Conservation (phyloP, 2,797 vertebrate genomes). For the Chaetophractus vellerosus region DNA sequence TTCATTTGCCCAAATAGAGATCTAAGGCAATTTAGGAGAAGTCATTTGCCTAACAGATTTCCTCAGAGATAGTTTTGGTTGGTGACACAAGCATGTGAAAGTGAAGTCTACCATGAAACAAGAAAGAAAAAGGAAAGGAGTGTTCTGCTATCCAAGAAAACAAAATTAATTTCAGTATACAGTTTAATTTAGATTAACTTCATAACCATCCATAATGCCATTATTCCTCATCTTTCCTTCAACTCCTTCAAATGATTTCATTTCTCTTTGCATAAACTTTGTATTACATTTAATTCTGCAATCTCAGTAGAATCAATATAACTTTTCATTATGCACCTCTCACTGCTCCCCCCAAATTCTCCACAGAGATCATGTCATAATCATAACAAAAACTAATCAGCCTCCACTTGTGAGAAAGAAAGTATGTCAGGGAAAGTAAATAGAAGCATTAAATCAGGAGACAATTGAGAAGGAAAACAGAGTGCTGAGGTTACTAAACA, state of each 20-base stretch:
- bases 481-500: conserved; percentile 57
- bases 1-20: conserved; percentile 10
- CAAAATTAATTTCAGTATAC: conserved; percentile 67
- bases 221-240: conserved; percentile 74
- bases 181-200: conserved; percentile 79
- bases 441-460: conserved; percentile 83
- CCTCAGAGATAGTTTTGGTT: background rate
- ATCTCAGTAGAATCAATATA: conserved; percentile 64
- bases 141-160: conserved; percentile 59
- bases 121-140: conserved; percentile 14
- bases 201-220: background rate
- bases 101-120: background rate
- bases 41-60: conserved; percentile 70
- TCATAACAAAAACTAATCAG: conserved; percentile 83
- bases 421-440: conserved; percentile 79
- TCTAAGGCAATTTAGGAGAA: conserved; percentile 12
- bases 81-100: conserved; percentile 53
- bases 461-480: conserved; percentile 77
- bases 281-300: conserved; percentile 76
- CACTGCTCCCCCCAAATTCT: background rate
- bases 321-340: conserved; percentile 64
- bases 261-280: conserved; percentile 75
- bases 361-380: conserved; percentile 75
- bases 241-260: conserved; percentile 61
- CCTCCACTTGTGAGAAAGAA: conserved; percentile 77